These are phyloP conservation scores for Sebastolobus altivelis DNA, from an alignment of 2,797 vertebrate genomes.

Conservation along the genomic window DNA sequence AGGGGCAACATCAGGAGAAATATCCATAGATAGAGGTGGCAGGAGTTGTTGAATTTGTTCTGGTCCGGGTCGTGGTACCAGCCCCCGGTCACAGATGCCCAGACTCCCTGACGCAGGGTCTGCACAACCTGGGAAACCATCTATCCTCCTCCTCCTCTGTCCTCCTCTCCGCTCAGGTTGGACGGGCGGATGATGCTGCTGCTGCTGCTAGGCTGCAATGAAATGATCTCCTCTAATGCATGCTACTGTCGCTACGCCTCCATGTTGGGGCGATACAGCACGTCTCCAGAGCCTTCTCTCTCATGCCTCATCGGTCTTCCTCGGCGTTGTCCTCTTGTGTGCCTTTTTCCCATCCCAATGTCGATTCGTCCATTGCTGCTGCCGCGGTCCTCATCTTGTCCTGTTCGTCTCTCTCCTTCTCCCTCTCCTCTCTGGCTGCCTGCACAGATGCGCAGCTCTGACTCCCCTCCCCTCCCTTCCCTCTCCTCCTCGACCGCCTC, in stretches of 20 bases:
- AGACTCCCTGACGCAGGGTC: conserved; percentile 95
- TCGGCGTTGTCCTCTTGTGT: conserved; percentile 51
- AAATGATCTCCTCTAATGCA: conserved; percentile 68
- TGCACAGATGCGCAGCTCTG: conserved; percentile 78
- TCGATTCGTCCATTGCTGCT: conserved; percentile 62
- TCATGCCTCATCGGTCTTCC: conserved; percentile 60
- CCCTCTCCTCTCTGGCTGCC: conserved; percentile 50
- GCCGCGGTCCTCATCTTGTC: conserved; percentile 67
- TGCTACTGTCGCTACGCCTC: conserved; percentile 75
- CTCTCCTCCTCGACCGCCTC: conserved; percentile 12
- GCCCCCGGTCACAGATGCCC: conserved; percentile 96
- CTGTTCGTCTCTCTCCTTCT: conserved; percentile 57
- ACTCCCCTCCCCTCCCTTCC: conserved; percentile 48
- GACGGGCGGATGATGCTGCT: conserved; percentile 71
- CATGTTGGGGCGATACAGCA: conserved; percentile 75
- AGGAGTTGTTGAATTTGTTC: conserved; percentile 97
- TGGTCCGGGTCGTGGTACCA: conserved; percentile 98
- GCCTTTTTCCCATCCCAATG: conserved; percentile 54
- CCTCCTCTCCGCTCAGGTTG: conserved; percentile 76
- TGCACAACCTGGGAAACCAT: conserved; percentile 94
- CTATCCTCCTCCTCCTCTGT: conserved; percentile 56
- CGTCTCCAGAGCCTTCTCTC: conserved; percentile 45
- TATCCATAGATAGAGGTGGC: conserved; percentile 97
- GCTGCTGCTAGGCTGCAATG: conserved; percentile 80
- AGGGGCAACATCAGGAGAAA: conserved; percentile 94